Evolutionary conservation across 2,797 vertebrate genomes (phyloP), one percentile per base, ranked within the genome.

Genomic region (Protonibea diacanthus): DNA sequence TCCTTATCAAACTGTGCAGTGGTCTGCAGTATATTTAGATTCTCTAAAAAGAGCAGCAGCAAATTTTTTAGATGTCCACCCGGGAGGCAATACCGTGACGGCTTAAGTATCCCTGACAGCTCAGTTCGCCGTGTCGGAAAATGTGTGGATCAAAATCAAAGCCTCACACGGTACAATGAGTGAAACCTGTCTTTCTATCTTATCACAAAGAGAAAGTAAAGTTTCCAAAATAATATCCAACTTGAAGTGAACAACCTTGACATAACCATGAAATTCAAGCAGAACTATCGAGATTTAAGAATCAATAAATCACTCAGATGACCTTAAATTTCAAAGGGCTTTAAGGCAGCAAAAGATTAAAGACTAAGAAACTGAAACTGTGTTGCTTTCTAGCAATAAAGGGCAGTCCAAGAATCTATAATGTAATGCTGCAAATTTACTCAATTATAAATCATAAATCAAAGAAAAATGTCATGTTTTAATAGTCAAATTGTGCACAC

Each of bases 51-150:
- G 77, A 89, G 84, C 78, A 86, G 84, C 72, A 71, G 71, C 48
- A 76, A 40, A 42, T 68, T 85, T 63, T 76, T 74, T 27, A n/a
- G 47, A 83, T 70, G 69, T 79, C 63, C 44, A 77, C 65, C 70
- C 53, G 55, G 70, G 29, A 45, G 71, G 56, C 38, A 58, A 75
- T 0, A 27, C 27, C 10, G 1, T 75, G 74, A 66, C 78, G 76
- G 64, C 78, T 33, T 82, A 78, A 89, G 71, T 71, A 60, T 18
- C 78, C 44, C 38, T 78, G 85, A 85, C 86, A 87, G 78, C 82
- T 80, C 68, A 66, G 52, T 65, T 76, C 27, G 0, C 61, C 14
- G 12, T 66, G 71, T 78, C 84, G 70, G 61, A 80, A 80, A 76
- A 78, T 2, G 51, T 85, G 68, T 53, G 63, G 62, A 71, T 87